Evolutionary conservation across 2,888 invertebrate species (phyloP).

Genomic region (Machimus atricapillus): DNA sequence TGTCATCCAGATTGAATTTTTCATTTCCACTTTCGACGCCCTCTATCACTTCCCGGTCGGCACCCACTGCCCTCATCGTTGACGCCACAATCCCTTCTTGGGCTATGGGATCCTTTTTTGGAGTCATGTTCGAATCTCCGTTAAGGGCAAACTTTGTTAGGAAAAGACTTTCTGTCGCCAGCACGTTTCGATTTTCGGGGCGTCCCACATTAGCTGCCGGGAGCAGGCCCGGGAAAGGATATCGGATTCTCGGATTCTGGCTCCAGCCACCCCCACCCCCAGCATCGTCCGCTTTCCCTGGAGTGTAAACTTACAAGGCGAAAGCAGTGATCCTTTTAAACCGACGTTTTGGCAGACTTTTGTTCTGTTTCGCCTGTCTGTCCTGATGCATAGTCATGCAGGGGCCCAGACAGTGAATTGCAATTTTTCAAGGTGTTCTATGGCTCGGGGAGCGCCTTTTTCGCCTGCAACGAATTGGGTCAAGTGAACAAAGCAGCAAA

Average conservation of each 20-base stretch:
- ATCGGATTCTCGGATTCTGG: background rate
- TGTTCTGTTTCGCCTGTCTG: background rate
- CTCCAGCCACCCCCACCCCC: background rate
- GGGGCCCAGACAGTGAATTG: background rate
- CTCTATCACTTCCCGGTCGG: background rate
- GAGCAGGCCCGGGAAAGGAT: background rate
- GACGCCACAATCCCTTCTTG: background rate
- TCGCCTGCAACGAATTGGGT: background rate
- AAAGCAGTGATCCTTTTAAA: background rate
- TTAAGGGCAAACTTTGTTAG: background rate
- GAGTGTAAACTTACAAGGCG: background rate
- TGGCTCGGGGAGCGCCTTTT: background rate
- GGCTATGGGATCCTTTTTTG: background rate
- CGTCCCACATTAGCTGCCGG: background rate
- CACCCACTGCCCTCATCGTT: background rate
- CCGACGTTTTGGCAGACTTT: background rate
- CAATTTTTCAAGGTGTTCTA: background rate
- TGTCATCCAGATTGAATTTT: constrained; percentile 10
- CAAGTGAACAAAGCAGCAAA: background rate
- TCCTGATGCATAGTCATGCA: background rate
- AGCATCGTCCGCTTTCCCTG: background rate
- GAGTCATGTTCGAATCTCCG: background rate
- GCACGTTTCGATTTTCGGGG: background rate
- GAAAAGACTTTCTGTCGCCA: background rate
- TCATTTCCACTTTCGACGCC: constrained; percentile 11